Percentiles rank a stretch among this genome's conserved stretches.
Evolutionary conservation across 2,888 invertebrate species (phyloP).

Genomic region (Drosophila subsilvestris): DNA sequence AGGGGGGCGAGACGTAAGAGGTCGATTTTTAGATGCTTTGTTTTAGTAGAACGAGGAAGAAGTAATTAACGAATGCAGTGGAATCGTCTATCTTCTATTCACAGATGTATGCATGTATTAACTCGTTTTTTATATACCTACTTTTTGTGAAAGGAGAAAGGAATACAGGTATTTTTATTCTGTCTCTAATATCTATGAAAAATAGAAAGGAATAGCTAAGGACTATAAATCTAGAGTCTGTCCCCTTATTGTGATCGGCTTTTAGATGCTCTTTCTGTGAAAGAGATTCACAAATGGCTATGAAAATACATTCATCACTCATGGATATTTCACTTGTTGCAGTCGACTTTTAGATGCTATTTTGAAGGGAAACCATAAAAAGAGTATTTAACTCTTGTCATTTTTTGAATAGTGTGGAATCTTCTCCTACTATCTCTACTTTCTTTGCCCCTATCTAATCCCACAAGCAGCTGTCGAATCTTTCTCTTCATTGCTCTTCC

Average conservation of each 20-base stretch:
- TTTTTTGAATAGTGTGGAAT: neutral
- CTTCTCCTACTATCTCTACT: neutral
- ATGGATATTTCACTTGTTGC: neutral
- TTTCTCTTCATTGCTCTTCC: neutral
- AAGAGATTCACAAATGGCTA: too few relatives aligned
- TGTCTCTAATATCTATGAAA: neutral
- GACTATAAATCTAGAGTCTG: neutral
- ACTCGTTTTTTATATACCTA: too few relatives aligned
- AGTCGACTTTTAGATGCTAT: neutral
- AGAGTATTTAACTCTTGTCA: neutral
- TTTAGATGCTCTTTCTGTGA: neutral
- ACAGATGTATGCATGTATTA: too few relatives aligned
- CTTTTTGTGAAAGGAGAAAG: too few relatives aligned
- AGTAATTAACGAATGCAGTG: neutral
- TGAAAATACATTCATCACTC: neutral
- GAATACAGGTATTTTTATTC: neutral
- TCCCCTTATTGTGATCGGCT: neutral
- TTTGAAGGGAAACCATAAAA: too few relatives aligned
- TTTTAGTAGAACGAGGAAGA: neutral
- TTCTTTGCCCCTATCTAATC: neutral
- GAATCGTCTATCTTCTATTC: too few relatives aligned
- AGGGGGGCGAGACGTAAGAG: neutral
- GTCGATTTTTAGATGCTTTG: neutral
- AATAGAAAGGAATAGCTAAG: neutral
- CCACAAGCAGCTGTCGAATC: slow-evolving; percentile 1